phyloP scores from a whole-genome alignment of 2,113 vertebrate genomes.

The Dendrocopos noguchii region DNA sequence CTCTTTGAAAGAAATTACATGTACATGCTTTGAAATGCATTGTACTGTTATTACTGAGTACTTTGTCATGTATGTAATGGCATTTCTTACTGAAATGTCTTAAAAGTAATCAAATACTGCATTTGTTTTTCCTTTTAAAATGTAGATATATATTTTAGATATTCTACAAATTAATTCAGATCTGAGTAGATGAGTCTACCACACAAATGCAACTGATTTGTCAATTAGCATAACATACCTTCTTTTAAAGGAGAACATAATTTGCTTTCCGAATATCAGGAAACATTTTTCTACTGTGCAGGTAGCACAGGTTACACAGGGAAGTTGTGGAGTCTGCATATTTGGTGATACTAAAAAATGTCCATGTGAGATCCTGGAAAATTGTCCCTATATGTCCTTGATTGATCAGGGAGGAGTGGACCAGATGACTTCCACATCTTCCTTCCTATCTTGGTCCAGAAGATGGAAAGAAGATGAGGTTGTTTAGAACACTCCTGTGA shows the following conservation, averaged over 20 bases:
- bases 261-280: not conserved
- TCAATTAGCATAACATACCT: not conserved
- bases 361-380: not conserved
- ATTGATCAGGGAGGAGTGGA: not conserved
- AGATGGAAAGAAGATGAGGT: no score
- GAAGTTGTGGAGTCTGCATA: not conserved
- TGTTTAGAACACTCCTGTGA: no score
- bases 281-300: not conserved
- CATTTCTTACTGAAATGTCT: not conserved
- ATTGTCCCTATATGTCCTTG: not conserved
- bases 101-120: not conserved
- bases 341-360: fast-evolving
- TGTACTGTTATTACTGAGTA: not conserved
- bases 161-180: not conserved
- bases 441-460: no score
- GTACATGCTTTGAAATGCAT: not conserved
- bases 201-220: not conserved
- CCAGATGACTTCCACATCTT: no score
- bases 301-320: not conserved
- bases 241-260: fast-evolving
- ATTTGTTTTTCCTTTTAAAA: not conserved
- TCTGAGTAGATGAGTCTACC: not conserved
- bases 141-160: not conserved
- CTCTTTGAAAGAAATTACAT: not conserved
- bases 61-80: not conserved